phyloP scores from a whole-genome alignment of 2,113 vertebrate species.

The Pungitius pungitius region DNA sequence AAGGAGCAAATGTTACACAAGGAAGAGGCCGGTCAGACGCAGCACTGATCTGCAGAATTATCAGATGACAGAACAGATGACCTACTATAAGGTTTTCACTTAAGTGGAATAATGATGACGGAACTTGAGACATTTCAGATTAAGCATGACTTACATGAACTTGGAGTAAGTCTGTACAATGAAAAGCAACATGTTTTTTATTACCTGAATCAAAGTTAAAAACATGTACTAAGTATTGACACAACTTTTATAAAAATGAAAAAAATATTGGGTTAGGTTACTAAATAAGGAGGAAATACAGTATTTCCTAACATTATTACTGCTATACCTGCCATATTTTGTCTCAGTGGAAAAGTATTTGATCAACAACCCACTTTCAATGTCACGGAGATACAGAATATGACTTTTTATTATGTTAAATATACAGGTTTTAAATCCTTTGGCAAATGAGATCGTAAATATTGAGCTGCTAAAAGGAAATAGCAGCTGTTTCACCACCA shows the following conservation, averaged over 20 bases:
- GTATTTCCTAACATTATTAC: slow-evolving; percentile 2
- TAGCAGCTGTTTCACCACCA: slow-evolving; percentile 23
- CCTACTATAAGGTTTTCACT: not conserved
- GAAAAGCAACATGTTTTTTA: not conserved
- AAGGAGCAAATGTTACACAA: not conserved
- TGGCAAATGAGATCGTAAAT: not conserved
- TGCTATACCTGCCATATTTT: not conserved
- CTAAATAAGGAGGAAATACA: not conserved
- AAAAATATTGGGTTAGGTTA: not conserved
- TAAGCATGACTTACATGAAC: not conserved
- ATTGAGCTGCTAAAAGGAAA: not conserved
- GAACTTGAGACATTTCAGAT: not conserved
- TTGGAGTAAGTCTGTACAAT: not conserved
- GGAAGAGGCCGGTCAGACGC: not conserved
- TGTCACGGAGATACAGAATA: not conserved
- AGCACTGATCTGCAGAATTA: not conserved
- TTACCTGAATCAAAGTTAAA: not conserved
- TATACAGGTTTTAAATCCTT: not conserved
- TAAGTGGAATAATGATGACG: not conserved
- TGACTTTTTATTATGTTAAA: not conserved
- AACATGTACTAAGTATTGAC: not conserved
- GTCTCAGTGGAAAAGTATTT: not conserved
- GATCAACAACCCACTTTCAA: not conserved
- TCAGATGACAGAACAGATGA: not conserved
- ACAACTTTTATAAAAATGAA: not conserved